Evolutionary conservation across 2,113 vertebrate genomes (phyloP).

Genomic region (Monarcha castaneiventris): DNA sequence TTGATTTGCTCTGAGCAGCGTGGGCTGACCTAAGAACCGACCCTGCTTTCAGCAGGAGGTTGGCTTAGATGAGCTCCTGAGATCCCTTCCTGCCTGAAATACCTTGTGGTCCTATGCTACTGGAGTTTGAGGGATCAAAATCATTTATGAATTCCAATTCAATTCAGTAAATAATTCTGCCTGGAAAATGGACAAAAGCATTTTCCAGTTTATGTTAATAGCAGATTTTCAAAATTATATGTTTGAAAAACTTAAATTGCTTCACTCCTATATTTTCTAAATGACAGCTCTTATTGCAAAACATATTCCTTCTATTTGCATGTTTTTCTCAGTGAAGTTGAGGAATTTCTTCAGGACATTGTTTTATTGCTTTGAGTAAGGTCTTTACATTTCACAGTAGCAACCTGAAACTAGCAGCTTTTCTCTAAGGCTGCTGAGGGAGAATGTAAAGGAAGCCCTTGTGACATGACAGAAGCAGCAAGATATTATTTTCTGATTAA

Average conservation of each 20-base stretch:
- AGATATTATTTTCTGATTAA: neutral
- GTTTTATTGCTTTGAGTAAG: neutral
- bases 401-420: neutral
- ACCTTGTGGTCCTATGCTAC: neutral
- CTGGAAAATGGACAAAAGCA: neutral
- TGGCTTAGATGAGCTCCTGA: neutral
- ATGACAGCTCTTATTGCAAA: neutral
- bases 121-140: neutral
- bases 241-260: neutral
- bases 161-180: neutral
- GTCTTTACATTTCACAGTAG: neutral
- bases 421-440: neutral
- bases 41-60: neutral
- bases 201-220: neutral
- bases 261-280: neutral
- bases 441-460: neutral
- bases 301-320: neutral
- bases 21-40: neutral
- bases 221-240: neutral
- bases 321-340: neutral
- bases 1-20: neutral
- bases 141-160: neutral
- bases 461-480: neutral
- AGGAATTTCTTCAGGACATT: neutral
- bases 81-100: neutral